Base-by-base conservation (phyloP, 2,888 invertebrate species). In the Eretmocerus hayati region DNA sequence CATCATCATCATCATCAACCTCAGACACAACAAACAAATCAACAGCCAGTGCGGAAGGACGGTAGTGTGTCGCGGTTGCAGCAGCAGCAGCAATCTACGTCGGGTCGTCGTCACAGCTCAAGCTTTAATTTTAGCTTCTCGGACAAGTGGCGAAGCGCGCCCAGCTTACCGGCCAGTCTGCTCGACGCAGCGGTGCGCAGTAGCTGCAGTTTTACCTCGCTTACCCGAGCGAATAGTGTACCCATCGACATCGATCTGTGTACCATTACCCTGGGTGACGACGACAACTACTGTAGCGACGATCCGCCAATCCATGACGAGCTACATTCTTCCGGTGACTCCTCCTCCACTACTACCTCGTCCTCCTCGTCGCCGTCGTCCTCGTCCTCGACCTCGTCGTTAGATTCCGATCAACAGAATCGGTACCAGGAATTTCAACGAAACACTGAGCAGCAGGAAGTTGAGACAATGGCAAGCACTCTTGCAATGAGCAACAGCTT, bases 191-290 rank as follows among this genome's bases (percentile, higher is more conserved):
- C 55, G 33, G 48, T 41, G 48, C 51, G 48, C 52, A 46, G 43
- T 42, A 19, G 33, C 31, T 36, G 36, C 21, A 32, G 47, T 35
- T 37, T 54, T 19, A 50, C 58, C 30, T 58, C 55, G 26, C 38
- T 53, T 48, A 46, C 48, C 50, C 64, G 68, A 62, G 77, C 69
- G 62, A 69, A 79, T 37, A 80, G 79, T 62, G 78, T 84, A 50
- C 84, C 84, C 61, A 81, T 81, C 62, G 80, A 83, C 64, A 75
- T 84, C 54, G 81, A 84, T 74, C 75, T 83, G 59, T 77, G 78
- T 74, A 56, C 74, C 23, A 38, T 47, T 2, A 32, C 19, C 23
- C 23, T 35, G 31, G 23, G 35, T n/a, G 30, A 30, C 30, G 30
- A 30, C 30, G 30, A 8, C 30, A 13, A 30, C 30, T 9, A 30